Percentiles rank a stretch among this genome's conserved stretches.
Conservation (phyloP, 2,888 invertebrate genomes). For the Neelides folsomi region DNA sequence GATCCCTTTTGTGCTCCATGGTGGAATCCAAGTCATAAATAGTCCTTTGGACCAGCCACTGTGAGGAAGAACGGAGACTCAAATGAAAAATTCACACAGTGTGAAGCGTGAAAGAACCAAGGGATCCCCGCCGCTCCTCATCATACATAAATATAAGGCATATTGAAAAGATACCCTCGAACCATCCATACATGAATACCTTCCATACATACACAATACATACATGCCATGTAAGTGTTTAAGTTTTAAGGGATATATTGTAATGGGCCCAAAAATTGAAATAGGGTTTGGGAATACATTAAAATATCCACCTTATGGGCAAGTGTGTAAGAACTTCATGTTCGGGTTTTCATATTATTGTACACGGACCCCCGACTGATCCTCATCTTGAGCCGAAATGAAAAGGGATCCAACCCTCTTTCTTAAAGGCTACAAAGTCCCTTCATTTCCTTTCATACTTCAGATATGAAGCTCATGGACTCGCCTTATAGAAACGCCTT, state of each 20-base stretch:
- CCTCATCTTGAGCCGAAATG: slow-evolving; percentile 8
- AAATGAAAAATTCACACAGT: slow-evolving; percentile 20
- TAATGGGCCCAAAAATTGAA: too few relatives aligned
- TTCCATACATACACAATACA: neutral
- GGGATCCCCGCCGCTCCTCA: slow-evolving; percentile 10
- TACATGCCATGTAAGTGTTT: too few relatives aligned
- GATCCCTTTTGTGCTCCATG: neutral
- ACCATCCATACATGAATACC: too few relatives aligned
- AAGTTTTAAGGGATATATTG: too few relatives aligned
- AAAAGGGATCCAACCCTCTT: neutral
- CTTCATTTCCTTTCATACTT: neutral
- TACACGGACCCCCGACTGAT: slow-evolving; percentile 23
- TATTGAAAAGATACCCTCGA: neutral
- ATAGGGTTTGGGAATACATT: too few relatives aligned
- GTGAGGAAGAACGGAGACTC: slow-evolving; percentile 7
- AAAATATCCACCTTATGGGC: too few relatives aligned
- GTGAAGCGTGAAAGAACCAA: slow-evolving; percentile 18
- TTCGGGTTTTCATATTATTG: slow-evolving; percentile 3
- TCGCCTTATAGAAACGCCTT: too few relatives aligned
- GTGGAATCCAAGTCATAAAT: neutral
- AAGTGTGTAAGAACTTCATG: too few relatives aligned
- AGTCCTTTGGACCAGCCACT: slow-evolving; percentile 4
- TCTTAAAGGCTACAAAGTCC: neutral
- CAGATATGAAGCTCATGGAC: too few relatives aligned
- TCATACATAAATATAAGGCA: slow-evolving; percentile 1